Base-by-base conservation (phyloP, 2,888 invertebrate genomes). In the Fabriciana adippe region DNA sequence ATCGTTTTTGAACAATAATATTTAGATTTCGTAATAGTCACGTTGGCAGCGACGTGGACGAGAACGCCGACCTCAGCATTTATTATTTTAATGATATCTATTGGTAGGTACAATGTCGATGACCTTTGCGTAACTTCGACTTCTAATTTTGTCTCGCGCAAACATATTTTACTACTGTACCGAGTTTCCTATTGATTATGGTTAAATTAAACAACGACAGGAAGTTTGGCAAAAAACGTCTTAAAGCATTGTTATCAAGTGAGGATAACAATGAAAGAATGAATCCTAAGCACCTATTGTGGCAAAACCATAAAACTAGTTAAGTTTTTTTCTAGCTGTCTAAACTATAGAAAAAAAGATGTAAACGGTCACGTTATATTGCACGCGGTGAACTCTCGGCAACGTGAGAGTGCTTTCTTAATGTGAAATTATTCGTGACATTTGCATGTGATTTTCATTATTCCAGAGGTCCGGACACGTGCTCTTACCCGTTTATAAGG, bases 211-310 rank as follows among this genome's bases (percentile, higher is more conserved):
- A 73, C 69, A 78, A 82, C 81, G 75, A 77, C 86, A 87, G 89
- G 90, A 90, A 86, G 86, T 86, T 72, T 80, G 60, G 47, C 79
- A 83, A 85, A 85, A 85, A 83, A 81, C 63, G 70, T 77, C 73
- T 72, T 73, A 76, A 76, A 77, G 76, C 77, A 79, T 79, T 81
- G 82, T 85, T 88, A 85, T 86, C 84, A 82, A 84, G 83, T 78
- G 79, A 80, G 76, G 79, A 85, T 83, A 89, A 90, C 89, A 91
- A 90, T 90, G 82, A 83, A 81, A 83, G 84, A 84, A 86, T 85
- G 84, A 77, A 81, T 71, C 63, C 55, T 81, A 81, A 87, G 74
- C 77, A 75, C 77, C 89, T 78, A 90, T 92, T 91, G 91, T 90
- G 73, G 74, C 69, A 70, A 72, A 74, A 68, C 72, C 76, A 78